Evolutionary conservation across 92 coral and sea anemone genomes (phyloP).

Genomic region (Paramuricea clavata): DNA sequence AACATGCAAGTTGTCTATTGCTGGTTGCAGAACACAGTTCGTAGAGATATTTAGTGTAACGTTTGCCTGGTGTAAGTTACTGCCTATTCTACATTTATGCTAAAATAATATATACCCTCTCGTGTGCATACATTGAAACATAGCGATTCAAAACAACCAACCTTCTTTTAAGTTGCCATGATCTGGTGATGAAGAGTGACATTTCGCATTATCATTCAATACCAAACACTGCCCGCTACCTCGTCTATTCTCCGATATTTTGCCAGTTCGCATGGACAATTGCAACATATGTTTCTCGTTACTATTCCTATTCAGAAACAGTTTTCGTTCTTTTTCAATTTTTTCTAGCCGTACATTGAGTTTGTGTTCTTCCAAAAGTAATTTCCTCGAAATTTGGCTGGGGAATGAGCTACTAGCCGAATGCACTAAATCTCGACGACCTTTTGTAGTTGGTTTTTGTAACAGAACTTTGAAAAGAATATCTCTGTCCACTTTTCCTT

Average conservation of each 20-base stretch:
- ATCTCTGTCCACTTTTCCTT: not conserved
- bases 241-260: not conserved
- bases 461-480: not conserved
- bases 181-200: not conserved
- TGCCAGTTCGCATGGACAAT: slow-evolving; percentile 4
- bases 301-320: slow-evolving; percentile 1
- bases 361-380: slow-evolving; percentile 35
- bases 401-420: slow-evolving; percentile 4
- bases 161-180: not conserved
- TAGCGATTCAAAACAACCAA: not conserved
- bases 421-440: not conserved
- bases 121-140: too few species aligned
- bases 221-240: not conserved
- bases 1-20: too few species aligned
- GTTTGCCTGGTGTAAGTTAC: too few species aligned
- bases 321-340: slow-evolving; percentile 38
- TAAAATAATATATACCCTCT: too few species aligned
- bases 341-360: slow-evolving; percentile 11
- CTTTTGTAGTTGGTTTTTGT: slow-evolving; percentile 7
- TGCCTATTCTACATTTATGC: too few species aligned
- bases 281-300: slow-evolving; percentile 36
- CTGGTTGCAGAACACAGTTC: too few species aligned
- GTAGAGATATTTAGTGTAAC: too few species aligned
- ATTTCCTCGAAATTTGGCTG: slow-evolving; percentile 19
- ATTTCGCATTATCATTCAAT: not conserved